Conservation (phyloP, 2,113 vertebrate genomes). For the Dasypus novemcinctus region DNA sequence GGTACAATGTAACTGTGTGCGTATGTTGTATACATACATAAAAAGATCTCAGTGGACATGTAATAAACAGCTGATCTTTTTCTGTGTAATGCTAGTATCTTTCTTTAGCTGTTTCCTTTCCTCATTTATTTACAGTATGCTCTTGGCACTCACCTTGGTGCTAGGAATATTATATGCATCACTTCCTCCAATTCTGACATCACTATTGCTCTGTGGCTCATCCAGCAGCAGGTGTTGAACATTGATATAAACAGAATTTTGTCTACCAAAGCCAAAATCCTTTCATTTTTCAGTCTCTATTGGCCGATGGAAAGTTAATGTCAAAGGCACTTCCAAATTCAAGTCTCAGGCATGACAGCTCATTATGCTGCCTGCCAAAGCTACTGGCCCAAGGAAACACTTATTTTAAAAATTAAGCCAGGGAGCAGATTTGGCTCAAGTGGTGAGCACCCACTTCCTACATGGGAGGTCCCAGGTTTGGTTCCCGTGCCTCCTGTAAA, state of each 20-base stretch:
- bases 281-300: neutral
- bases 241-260: constrained; percentile 56
- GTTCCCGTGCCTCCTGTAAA: too few relatives aligned
- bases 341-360: constrained; percentile 35
- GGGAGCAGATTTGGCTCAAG: too few relatives aligned
- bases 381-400: constrained; percentile 33
- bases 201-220: neutral
- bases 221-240: constrained; percentile 57
- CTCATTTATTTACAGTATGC: neutral
- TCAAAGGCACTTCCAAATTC: constrained; percentile 62
- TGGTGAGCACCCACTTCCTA: too few relatives aligned
- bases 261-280: constrained; percentile 32
- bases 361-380: constrained; percentile 60
- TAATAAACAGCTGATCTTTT: neutral
- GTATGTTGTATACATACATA: neutral
- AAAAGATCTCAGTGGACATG: neutral
- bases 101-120: neutral
- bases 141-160: neutral
- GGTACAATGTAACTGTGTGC: neutral
- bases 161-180: neutral
- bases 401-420: constrained; percentile 57
- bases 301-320: neutral
- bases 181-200: constrained; percentile 1
- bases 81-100: neutral
- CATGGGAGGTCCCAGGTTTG: too few relatives aligned